Evolutionary conservation across 2,113 vertebrate genomes (phyloP), one percentile per base, ranked within the genome.

Genomic region (Equus przewalskii): DNA sequence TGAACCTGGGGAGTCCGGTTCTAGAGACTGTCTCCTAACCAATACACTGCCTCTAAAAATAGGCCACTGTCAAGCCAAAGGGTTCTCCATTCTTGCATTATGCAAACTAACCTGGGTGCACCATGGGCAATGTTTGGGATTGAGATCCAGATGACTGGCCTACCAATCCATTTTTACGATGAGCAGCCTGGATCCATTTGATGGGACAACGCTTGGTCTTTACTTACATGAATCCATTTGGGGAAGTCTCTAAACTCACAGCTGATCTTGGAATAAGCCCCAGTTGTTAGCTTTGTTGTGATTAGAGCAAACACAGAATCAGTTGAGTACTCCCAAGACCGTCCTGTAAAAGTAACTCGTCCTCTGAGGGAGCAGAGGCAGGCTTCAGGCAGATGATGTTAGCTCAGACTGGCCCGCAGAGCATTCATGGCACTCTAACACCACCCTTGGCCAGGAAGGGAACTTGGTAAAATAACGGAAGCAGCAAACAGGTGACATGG

Each of bases 181-280:
- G 26, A 96, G 19, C 26, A 65, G 62, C 30, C 22, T 73, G 46
- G 49, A 49, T 56, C 36, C 33, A 91, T 56, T 69, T 70, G 64
- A 65, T 22, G 24, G 28, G 54, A 78, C 30, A 51, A 54, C 58
- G 10, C 56, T 94, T 73, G 49, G 36, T 41, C 78, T 73, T 92
- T 64, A 30, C n/a, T 72, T 87, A 28, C 14, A 67, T 64, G 44
- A 26, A 69, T 33, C 70, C 36, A 46, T 21, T 69, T 49, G 28
- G 56, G 28, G 30, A 94, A 41, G 51, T 64, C 22, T 96, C 26
- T 41, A 92, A 80, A 76, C 60, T 91, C 46, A 82, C 54, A 92
- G 44, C 13, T 56, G 70, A 49, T 64, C 87, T 51, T 51, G 30
- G 58, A 83, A 70, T 41, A n/a, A 88, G 58, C 24, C 46, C 36